Evolutionary conservation across 2,113 vertebrate genomes (phyloP).

Genomic region (Australoheros scitulus): DNA sequence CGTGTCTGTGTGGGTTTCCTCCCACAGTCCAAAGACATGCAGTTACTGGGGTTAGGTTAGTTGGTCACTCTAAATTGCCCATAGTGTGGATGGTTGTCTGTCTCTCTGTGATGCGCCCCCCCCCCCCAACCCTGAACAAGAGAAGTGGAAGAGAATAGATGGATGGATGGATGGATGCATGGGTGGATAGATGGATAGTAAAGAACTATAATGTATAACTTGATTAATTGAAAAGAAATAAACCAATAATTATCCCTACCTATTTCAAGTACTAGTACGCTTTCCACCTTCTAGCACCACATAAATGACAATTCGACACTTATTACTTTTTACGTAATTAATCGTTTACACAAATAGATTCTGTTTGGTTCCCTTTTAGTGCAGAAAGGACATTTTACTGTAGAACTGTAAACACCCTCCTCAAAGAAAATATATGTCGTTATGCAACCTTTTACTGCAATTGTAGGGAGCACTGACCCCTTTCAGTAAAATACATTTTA

Average conservation of each 20-base stretch:
- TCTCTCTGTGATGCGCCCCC: no score
- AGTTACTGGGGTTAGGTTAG: no score
- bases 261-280: not conserved
- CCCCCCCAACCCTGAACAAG: no score
- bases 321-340: not conserved
- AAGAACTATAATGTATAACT: not conserved
- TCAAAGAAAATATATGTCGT: not conserved
- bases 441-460: not conserved
- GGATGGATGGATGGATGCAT: no score
- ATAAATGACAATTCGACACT: not conserved
- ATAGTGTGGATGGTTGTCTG: no score
- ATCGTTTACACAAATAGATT: not conserved
- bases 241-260: not conserved
- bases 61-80: no score
- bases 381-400: not conserved
- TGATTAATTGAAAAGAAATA: not conserved
- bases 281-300: not conserved
- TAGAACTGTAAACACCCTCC: not conserved
- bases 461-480: not conserved
- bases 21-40: no score
- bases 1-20: no score
- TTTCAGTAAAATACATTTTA: not conserved
- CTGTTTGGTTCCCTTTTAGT: not conserved
- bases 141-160: no score
- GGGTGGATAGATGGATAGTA: not conserved